Evolutionary conservation across 2,113 vertebrate species (phyloP), one percentile per base, ranked within the genome.

Genomic region (Lophura nycthemera): DNA sequence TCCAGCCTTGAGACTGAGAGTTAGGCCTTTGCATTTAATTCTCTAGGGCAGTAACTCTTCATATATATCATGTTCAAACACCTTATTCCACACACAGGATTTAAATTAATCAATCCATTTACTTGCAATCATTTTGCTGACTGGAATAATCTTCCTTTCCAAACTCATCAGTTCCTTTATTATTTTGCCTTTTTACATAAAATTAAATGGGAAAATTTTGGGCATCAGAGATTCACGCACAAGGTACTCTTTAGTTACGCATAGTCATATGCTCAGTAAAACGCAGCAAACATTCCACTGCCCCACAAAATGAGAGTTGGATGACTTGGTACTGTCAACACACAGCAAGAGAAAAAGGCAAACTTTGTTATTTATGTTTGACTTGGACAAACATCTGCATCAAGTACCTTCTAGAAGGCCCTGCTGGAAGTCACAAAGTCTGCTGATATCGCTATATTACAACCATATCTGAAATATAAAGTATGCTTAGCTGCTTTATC

Each of bases 1-100:
- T 76, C 91, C 90, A 87, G 72, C 71, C 84, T 94, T 85, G 82
- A 88, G 82, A 54, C 48, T 36, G 13, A 92, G 81, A 86, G 59
- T 38, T 56, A 81, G 66, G 86, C 20, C 87, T 87, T 30, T 48
- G 45, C 17, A 65, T 75, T 95, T 92, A 78, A 79, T 83, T 92
- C 74, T 87, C 29, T 2, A 3, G 47, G 0, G 0, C 30, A 83
- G 19, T 83, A 94, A 86, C 24, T 87, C 45, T 24, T 29, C 25
- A 45, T 20, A 80, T 70, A 66, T 43, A 89, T 94, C 45, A 83
- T 8, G 18, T 50, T 83, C 10, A 5, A 72, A 32, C 60, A 48
- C 42, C 14, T 89, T 56, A 91, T 42, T 45, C 14, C 1, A 22
- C 12, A 12, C 73, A 29, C 19, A 78, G 72, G 67, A 88, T 88